A percentile compares a stretch with the other conserved stretches of the same genome.
These are phyloP conservation scores for Uria aalge DNA, from an alignment of 2,113 vertebrate genomes.

Conservation along the genomic window DNA sequence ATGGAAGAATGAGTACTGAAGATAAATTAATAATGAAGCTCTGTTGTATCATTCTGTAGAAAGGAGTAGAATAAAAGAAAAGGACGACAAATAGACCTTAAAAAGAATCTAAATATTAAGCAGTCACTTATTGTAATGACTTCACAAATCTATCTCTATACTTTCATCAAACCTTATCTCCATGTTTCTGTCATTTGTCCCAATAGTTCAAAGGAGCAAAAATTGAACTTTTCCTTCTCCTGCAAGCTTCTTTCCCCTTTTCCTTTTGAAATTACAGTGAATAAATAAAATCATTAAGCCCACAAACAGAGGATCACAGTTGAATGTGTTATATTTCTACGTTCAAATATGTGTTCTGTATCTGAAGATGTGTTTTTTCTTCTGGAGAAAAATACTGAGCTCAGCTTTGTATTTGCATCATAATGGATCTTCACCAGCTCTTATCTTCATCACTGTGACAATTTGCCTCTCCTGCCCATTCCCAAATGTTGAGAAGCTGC, in stretches of 20 bases:
- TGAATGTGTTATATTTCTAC: not conserved
- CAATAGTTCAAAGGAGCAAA: not conserved
- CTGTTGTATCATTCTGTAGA: not conserved
- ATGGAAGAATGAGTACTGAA: not conserved
- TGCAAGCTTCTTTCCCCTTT: not conserved
- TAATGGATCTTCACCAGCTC: not conserved
- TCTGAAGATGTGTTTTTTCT: not conserved
- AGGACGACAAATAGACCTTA: not conserved
- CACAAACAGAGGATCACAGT: not conserved
- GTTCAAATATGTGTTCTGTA: not conserved
- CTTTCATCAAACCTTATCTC: not conserved
- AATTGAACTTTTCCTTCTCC: not conserved
- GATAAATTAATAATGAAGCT: not conserved
- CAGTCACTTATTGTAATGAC: not conserved
- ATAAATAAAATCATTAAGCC: not conserved
- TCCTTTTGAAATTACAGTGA: not conserved
- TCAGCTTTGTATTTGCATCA: not conserved
- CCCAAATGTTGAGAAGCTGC: not conserved
- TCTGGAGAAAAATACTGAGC: not conserved
- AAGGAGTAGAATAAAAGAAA: not conserved
- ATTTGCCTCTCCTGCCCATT: not conserved
- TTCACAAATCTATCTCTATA: not conserved
- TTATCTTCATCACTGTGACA: not conserved
- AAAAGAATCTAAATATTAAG: not conserved
- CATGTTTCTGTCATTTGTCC: not conserved